Conservation (phyloP, 1,140 invertebrate species). For the Mizuhopecten yessoensis region DNA sequence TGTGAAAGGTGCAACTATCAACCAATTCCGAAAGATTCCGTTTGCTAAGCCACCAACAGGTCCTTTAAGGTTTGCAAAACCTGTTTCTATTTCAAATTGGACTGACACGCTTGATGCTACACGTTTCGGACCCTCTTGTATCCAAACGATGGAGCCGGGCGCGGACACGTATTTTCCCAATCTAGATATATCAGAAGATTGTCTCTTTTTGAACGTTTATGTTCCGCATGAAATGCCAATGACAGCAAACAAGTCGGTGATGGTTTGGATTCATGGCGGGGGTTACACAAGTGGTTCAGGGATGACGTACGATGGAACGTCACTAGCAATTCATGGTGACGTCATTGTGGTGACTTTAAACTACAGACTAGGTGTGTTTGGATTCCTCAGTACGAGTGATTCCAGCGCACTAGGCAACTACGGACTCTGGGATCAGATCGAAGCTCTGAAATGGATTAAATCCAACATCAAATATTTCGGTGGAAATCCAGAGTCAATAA, state of each 20-base stretch:
- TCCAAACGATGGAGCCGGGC: slow-evolving; percentile 51
- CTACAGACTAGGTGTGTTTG: slow-evolving; percentile 93
- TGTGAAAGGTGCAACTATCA: slow-evolving; percentile 40
- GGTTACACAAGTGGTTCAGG: slow-evolving; percentile 94
- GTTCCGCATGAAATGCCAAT: slow-evolving; percentile 85
- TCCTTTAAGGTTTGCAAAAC: slow-evolving; percentile 50
- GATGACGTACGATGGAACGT: slow-evolving; percentile 93
- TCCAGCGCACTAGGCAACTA: slow-evolving; percentile 78
- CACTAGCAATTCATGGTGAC: slow-evolving; percentile 89
- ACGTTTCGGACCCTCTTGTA: slow-evolving; percentile 55
- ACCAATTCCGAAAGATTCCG: slow-evolving; percentile 56
- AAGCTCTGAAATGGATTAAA: slow-evolving; percentile 89
- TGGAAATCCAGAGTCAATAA: slow-evolving; percentile 96
- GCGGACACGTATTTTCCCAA: slow-evolving; percentile 53
- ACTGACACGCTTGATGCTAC: background rate
- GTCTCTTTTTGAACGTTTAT: slow-evolving; percentile 96
- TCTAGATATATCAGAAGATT: slow-evolving; percentile 89
- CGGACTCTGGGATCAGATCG: slow-evolving; percentile 90
- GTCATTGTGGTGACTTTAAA: slow-evolving; percentile 90
- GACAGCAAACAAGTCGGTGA: slow-evolving; percentile 86
- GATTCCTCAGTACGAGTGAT: slow-evolving; percentile 87
- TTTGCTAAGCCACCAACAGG: slow-evolving; percentile 56
- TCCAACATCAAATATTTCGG: slow-evolving; percentile 95
- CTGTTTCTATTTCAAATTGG: slow-evolving; percentile 17
- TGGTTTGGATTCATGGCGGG: slow-evolving; percentile 98